Percentiles rank a stretch among this genome's conserved stretches.
These are phyloP conservation scores for Rhineura floridana DNA, from an alignment of 2,113 vertebrate species.

Conservation along the genomic window DNA sequence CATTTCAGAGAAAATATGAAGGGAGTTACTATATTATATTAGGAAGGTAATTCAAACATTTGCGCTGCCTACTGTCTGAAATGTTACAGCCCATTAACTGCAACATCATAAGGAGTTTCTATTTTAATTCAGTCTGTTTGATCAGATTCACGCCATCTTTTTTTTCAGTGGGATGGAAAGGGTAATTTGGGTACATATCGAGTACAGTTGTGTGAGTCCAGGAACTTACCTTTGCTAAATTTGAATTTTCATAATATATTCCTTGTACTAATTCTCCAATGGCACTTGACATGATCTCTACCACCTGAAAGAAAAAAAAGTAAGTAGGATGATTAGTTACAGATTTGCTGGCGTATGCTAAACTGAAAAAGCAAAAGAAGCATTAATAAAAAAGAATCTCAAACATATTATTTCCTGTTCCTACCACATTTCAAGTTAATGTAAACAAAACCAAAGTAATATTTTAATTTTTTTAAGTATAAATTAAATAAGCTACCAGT, in stretches of 20 bases:
- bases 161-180: neutral
- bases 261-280: slow-evolving; percentile 97
- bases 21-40: neutral
- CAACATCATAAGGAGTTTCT: neutral
- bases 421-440: slow-evolving; percentile 60
- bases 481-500: slow-evolving; percentile 63
- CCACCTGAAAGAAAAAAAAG: slow-evolving; percentile 82
- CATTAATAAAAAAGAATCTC: slow-evolving; percentile 38
- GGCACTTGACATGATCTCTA: slow-evolving; percentile 94
- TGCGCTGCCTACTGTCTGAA: neutral
- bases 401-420: slow-evolving; percentile 37
- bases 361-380: slow-evolving; percentile 41
- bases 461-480: slow-evolving; percentile 16
- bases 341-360: slow-evolving; percentile 51
- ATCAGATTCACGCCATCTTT: neutral
- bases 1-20: neutral
- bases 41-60: neutral
- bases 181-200: neutral
- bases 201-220: neutral
- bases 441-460: slow-evolving; percentile 62
- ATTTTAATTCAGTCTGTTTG: neutral
- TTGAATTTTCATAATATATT: slow-evolving; percentile 88
- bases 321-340: slow-evolving; percentile 16
- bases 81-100: neutral
- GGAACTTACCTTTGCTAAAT: slow-evolving; percentile 82